Evolutionary conservation across 2,113 vertebrate genomes (phyloP).

Genomic region (Laticauda colubrina): DNA sequence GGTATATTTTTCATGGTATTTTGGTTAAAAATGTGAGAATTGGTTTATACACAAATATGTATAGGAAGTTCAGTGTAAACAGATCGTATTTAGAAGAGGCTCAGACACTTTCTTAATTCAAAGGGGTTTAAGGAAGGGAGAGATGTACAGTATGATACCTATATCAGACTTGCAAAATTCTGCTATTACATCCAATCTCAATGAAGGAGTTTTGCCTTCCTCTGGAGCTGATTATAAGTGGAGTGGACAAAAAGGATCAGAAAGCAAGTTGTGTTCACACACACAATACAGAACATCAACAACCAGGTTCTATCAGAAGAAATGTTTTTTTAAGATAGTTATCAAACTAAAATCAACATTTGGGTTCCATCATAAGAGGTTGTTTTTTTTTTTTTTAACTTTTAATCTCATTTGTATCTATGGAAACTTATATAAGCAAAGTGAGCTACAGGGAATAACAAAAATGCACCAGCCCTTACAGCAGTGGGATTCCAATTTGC

Average conservation of each 20-base stretch:
- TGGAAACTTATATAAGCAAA: neutral
- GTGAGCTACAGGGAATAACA: neutral
- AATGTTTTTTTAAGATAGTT: neutral
- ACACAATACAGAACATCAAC: neutral
- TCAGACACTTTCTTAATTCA: neutral
- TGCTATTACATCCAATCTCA: neutral
- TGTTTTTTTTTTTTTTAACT: neutral
- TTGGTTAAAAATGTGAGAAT: neutral
- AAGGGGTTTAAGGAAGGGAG: neutral
- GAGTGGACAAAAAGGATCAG: neutral
- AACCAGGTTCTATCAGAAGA: neutral
- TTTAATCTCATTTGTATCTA: neutral
- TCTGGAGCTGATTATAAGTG: neutral
- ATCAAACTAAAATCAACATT: neutral
- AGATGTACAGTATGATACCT: neutral
- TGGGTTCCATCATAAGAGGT: neutral
- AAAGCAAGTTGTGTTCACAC: neutral
- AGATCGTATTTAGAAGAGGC: no score
- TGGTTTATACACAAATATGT: neutral
- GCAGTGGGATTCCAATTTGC: no score
- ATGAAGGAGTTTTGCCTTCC: neutral
- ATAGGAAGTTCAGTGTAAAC: neutral
- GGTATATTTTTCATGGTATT: neutral
- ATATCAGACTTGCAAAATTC: neutral
- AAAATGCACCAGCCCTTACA: neutral